Evolutionary conservation across 1,140 invertebrate species (phyloP), one percentile per base, ranked within the genome.

Genomic region (Cataglyphis hispanica): DNA sequence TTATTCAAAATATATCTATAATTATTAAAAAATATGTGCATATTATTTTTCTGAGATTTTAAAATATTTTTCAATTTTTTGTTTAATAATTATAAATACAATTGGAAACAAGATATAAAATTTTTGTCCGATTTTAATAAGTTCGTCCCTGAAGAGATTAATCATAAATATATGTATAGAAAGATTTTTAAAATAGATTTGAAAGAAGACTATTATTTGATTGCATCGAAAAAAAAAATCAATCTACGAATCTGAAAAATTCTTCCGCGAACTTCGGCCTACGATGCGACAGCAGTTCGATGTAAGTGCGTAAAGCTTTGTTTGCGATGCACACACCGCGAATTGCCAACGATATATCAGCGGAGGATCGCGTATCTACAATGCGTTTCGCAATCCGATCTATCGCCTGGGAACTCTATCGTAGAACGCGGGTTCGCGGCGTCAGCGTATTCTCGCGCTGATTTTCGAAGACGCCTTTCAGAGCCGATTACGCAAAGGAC

Each of bases 401-500:
- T 27, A 25, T 50, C 78, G 67, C 78, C 67, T 60, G 78, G 78
- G 78, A 61, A 63, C 74, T 40, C 37, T 5, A 16, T n/a, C 19
- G n/a, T 19, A 4, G 34, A 58, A 70, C 77, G 50, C 77, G 50
- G 66, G 60, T 81, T 69, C 40, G 56, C 56, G 50, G 37, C 75
- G 76, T 76, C 64, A 66, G 64, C 84, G 69, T 69, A 56, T 86
- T 84, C 72, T 80, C 84, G 76, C 87, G 86, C 89, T 86, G 91
- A 93, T 93, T 92, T 92, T 92, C 91, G 91, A 93, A 93, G 91
- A 93, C 91, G 89, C 91, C 93, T 93, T 93, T 92, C 90, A 78
- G 90, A 91, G 77, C 13, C 83, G 67, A 91, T 94, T 94, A 93
- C 93, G 93, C 94, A 94, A 83, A 94, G 90, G 92, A 92, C 92